A percentile compares a stretch with the other conserved stretches of the same genome.
These are phyloP conservation scores for Holothuria scabra DNA, from an alignment of 53 echinoderm and acorn worm species.

Conservation along the genomic window DNA sequence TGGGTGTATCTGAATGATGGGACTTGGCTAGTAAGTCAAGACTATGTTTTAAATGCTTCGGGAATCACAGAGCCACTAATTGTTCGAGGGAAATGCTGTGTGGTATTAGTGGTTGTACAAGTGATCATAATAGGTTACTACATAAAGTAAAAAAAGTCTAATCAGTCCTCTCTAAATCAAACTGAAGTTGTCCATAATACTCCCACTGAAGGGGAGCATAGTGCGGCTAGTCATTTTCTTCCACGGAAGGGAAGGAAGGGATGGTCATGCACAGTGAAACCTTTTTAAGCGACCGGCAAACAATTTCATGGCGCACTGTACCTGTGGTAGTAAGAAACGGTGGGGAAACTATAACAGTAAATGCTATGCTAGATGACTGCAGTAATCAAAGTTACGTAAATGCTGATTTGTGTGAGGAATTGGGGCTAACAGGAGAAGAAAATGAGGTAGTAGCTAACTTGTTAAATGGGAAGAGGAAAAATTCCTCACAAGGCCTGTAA, in stretches of 20 bases:
- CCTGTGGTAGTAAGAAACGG: too few relatives aligned
- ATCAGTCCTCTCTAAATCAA: too few relatives aligned
- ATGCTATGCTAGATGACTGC: too few relatives aligned
- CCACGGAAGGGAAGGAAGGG: too few relatives aligned
- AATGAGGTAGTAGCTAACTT: conserved; percentile 21
- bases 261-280: too few relatives aligned
- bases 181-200: too few relatives aligned
- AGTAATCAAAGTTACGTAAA: neutral
- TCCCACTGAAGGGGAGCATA: too few relatives aligned
- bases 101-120: conserved; percentile 4
- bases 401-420: conserved; percentile 35
- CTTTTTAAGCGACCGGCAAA: too few relatives aligned
- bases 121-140: conserved; percentile 12
- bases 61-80: neutral
- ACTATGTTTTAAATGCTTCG: conserved; percentile 8
- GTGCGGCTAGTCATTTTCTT: too few relatives aligned
- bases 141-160: neutral
- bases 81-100: neutral
- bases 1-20: conserved; percentile 6
- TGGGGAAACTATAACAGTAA: too few relatives aligned
- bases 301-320: too few relatives aligned
- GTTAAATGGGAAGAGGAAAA: conserved; percentile 29
- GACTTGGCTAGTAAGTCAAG: conserved; percentile 4
- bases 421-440: conserved; percentile 25
- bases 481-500: conserved; percentile 16